phyloP scores from a whole-genome alignment of 2,797 vertebrate species.

The Pteropus rufus region DNA sequence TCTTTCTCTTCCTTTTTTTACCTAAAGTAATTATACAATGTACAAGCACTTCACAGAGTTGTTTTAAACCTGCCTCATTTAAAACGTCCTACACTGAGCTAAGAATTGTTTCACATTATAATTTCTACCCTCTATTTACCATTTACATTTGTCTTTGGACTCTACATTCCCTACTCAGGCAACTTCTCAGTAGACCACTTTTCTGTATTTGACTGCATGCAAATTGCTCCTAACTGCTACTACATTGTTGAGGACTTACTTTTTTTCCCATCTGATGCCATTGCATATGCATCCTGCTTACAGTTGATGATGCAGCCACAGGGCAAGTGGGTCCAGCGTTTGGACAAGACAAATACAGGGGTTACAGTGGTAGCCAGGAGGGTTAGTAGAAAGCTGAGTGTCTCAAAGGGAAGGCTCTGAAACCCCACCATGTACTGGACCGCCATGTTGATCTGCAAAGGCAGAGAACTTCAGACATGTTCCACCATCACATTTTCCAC shows the following conservation, averaged over 20 bases:
- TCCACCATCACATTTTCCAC: not conserved
- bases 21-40: not conserved
- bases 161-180: not conserved
- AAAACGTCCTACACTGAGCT: not conserved
- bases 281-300: slow-evolving; percentile 76
- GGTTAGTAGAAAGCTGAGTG: slow-evolving; percentile 93
- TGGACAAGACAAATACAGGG: slow-evolving; percentile 94
- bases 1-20: not conserved
- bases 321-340: slow-evolving; percentile 95
- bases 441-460: slow-evolving; percentile 90
- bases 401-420: slow-evolving; percentile 89
- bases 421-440: slow-evolving; percentile 87
- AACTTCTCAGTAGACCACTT: not conserved
- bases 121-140: not conserved
- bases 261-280: slow-evolving; percentile 81
- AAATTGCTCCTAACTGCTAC: rapidly evolving
- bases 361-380: slow-evolving; percentile 91
- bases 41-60: not conserved
- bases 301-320: slow-evolving; percentile 98
- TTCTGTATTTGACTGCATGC: not conserved
- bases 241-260: slow-evolving; percentile 76
- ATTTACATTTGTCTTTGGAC: not conserved
- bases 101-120: not conserved
- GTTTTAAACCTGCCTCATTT: not conserved
- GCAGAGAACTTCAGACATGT: slow-evolving; percentile 48